Evolutionary conservation across 37 sponge, comb jelly and placozoan genomes (phyloP).

Genomic region (Diacarnus erythraeanus): DNA sequence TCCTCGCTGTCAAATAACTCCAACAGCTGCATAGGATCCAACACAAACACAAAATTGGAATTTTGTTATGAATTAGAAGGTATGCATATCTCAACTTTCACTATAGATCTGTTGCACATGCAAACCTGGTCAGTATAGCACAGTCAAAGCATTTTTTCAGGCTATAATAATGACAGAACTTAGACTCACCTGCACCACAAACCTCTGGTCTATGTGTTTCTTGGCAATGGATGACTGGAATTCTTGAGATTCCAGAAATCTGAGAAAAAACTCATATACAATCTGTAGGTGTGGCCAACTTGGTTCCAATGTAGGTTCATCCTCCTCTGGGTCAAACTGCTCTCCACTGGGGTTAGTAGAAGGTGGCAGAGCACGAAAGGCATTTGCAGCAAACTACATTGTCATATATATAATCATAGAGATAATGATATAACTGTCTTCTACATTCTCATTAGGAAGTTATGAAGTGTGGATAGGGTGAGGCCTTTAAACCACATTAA

Average conservation of each 20-base stretch:
- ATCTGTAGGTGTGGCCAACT: slow-evolving; percentile 98
- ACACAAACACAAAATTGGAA: background rate
- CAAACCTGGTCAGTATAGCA: too few species aligned
- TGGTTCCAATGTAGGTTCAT: slow-evolving; percentile 95
- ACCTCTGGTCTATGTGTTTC: slow-evolving; percentile 92
- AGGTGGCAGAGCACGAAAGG: slow-evolving; percentile 95
- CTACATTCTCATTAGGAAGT: too few species aligned
- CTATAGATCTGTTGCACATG: too few species aligned
- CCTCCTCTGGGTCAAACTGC: slow-evolving; percentile 98
- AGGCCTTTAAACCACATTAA: too few species aligned
- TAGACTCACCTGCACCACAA: slow-evolving; percentile 79
- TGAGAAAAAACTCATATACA: slow-evolving; percentile 94
- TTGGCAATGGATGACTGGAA: slow-evolving; percentile 91
- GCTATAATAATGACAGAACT: background rate
- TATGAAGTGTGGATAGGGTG: too few species aligned
- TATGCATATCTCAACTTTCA: too few species aligned
- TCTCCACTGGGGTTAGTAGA: slow-evolving; percentile 91
- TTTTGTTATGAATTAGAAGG: too few species aligned
- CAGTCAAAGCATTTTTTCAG: too few species aligned
- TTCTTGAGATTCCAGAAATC: slow-evolving; percentile 94
- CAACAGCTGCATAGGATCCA: slow-evolving; percentile 59
- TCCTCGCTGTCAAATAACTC: slow-evolving; percentile 97
- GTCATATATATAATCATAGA: too few species aligned
- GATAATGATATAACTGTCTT: too few species aligned
- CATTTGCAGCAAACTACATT: slow-evolving; percentile 89